These are phyloP conservation scores for Platysteira castanea DNA, from an alignment of 2,113 vertebrate species.

Conservation along the genomic window DNA sequence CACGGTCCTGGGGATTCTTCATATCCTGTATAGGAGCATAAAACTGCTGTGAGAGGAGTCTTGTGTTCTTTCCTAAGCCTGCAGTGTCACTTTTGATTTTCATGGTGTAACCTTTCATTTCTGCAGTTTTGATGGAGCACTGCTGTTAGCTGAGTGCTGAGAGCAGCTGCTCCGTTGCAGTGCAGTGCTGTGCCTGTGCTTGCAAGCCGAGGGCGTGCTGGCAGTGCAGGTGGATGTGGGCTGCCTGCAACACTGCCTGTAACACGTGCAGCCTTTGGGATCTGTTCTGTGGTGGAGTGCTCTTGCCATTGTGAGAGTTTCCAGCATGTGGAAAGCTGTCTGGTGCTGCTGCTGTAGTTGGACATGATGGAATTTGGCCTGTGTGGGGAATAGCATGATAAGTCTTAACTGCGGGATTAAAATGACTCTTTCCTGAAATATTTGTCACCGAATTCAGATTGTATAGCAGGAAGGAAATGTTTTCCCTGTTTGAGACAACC, in stretches of 20 bases:
- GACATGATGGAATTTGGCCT: neutral
- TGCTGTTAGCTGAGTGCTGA: neutral
- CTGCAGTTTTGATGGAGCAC: fast-evolving
- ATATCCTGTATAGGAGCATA: neutral
- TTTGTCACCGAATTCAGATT: neutral
- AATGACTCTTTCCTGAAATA: neutral
- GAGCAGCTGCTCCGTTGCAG: neutral
- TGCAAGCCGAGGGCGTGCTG: neutral
- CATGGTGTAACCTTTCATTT: neutral
- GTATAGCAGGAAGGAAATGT: neutral
- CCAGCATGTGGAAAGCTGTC: neutral
- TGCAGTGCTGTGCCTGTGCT: neutral
- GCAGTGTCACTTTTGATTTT: neutral
- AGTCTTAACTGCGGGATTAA: neutral
- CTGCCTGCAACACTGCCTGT: neutral
- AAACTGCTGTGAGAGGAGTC: neutral
- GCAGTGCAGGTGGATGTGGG: neutral
- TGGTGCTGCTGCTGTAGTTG: neutral
- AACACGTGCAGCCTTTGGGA: neutral
- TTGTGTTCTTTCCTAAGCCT: neutral
- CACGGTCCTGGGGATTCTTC: neutral
- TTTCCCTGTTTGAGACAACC: neutral
- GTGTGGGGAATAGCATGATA: neutral
- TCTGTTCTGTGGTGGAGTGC: neutral
- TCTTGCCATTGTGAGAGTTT: neutral